Evolutionary conservation across 1,140 invertebrate genomes (phyloP), one percentile per base, ranked within the genome.

Genomic region (Lucilia sericata): DNA sequence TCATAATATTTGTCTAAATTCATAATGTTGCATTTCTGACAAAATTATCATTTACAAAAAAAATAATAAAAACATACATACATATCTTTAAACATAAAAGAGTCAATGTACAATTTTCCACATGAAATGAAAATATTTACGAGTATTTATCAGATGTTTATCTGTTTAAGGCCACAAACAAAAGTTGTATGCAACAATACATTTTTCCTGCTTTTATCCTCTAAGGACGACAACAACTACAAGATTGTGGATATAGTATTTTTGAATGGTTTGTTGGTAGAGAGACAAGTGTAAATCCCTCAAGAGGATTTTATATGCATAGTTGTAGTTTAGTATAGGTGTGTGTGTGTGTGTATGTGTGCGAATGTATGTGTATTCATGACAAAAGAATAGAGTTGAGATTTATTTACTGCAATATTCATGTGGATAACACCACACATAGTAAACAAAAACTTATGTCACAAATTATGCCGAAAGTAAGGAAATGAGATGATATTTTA

Each of bases 91-190:
- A 70, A 70, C 9, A 70, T 19, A 21, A 21, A 25, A 70, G n/a
- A 70, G n/a, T 70, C 65, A 70, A 70, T 70, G 65, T 70, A 70
- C 65, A 70, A 70, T 70, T 25, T 70, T 70, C 65, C 65, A 70
- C 19, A 70, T 70, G 65, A 70, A 70, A 70, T 70, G 21, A 70
- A 70, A 70, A 70, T 70, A 70, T 70, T 70, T 70, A 70, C 65
- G 65, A 70, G 65, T 70, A 70, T 70, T 70, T 70, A 70, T 70
- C 65, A 70, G 25, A 70, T 70, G 65, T 70, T 70, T 70, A 25
- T 70, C 65, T 70, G 65, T 70, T 70, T 70, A 70, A 70, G 65
- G 65, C 65, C 65, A 70, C 65, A 70, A 70, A 60, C 55, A 60
- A 60, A 60, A 60, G n/a, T n/a, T 7, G 2, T n/a, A 60, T 30